A percentile compares a stretch with the other conserved stretches of the same genome.
phyloP scores from a whole-genome alignment of 2,113 vertebrate genomes.

The Eulemur macaco region DNA sequence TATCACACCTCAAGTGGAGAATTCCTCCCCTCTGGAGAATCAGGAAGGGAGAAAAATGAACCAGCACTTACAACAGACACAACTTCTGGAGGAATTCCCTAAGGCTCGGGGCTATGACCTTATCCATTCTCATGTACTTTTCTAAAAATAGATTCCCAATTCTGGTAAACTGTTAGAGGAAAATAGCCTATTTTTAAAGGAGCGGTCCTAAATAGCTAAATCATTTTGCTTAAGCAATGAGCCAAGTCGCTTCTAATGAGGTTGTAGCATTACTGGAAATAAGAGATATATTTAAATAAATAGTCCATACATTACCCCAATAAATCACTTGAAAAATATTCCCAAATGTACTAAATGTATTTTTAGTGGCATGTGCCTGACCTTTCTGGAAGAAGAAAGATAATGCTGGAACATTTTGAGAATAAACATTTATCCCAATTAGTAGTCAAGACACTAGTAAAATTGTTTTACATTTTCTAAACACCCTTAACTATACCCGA shows the following conservation, averaged over 20 bases:
- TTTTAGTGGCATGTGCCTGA: constrained; percentile 71
- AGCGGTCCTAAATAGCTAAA: constrained; percentile 66
- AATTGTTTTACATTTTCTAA: constrained; percentile 72
- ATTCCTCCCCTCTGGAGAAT: constrained; percentile 17
- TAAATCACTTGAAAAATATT: constrained; percentile 78
- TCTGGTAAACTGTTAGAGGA: constrained; percentile 69
- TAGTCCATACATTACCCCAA: constrained; percentile 64
- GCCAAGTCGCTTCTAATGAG: constrained; percentile 75
- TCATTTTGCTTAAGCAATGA: constrained; percentile 78
- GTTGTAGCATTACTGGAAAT: constrained; percentile 75
- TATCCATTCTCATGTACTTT: constrained; percentile 25
- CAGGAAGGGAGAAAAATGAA: constrained; percentile 28
- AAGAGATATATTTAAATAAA: constrained; percentile 76
- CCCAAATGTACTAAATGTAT: constrained; percentile 56
- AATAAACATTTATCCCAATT: constrained; percentile 75
- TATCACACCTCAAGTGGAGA: constrained; percentile 27
- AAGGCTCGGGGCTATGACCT: constrained; percentile 33
- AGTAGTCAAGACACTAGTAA: constrained; percentile 58
- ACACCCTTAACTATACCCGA: constrained; percentile 62
- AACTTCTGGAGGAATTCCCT: constrained; percentile 45
- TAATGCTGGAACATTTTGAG: constrained; percentile 64
- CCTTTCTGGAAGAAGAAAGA: constrained; percentile 63
- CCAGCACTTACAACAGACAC: background rate
- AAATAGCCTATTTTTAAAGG: constrained; percentile 73
- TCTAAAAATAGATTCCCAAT: constrained; percentile 68